phyloP scores from a whole-genome alignment of 2,888 invertebrate genomes.

The Apotomis capreana region DNA sequence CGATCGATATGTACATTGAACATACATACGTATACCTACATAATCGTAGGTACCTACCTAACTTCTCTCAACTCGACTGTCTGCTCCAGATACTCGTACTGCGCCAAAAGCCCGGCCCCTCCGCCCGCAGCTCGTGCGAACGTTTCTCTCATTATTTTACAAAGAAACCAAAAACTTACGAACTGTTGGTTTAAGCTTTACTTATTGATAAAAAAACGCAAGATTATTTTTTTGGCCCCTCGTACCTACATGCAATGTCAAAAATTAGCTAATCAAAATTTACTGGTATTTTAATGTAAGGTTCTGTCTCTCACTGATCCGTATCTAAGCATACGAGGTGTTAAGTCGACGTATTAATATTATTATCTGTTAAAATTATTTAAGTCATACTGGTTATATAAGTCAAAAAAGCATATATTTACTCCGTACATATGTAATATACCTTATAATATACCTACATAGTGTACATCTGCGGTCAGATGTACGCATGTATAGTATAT shows the following conservation, averaged over 20 bases:
- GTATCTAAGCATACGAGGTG: too few species aligned
- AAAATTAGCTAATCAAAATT: background rate
- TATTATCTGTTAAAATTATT: too few species aligned
- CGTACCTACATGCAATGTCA: background rate
- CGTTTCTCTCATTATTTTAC: conserved; percentile 39
- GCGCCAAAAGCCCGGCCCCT: conserved; percentile 77
- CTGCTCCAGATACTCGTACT: conserved; percentile 75
- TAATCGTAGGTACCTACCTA: conserved; percentile 77
- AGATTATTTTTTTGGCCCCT: background rate
- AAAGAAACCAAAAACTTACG: conserved; percentile 4
- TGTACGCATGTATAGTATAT: too few species aligned
- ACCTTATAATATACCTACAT: too few species aligned
- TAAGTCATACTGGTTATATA: too few species aligned
- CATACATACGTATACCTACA: conserved; percentile 79
- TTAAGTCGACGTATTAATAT: too few species aligned
- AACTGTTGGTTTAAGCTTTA: background rate
- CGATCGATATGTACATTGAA: conserved; percentile 84
- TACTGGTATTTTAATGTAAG: too few species aligned
- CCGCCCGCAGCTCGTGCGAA: conserved; percentile 53
- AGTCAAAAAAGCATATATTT: too few species aligned
- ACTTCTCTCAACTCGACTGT: conserved; percentile 81
- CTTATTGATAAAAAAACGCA: background rate
- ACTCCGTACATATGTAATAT: too few species aligned
- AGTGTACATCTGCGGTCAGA: too few species aligned
- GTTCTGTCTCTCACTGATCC: too few species aligned